Evolutionary conservation across 2,113 vertebrate species (phyloP).

Genomic region (Tetrao urogallus): DNA sequence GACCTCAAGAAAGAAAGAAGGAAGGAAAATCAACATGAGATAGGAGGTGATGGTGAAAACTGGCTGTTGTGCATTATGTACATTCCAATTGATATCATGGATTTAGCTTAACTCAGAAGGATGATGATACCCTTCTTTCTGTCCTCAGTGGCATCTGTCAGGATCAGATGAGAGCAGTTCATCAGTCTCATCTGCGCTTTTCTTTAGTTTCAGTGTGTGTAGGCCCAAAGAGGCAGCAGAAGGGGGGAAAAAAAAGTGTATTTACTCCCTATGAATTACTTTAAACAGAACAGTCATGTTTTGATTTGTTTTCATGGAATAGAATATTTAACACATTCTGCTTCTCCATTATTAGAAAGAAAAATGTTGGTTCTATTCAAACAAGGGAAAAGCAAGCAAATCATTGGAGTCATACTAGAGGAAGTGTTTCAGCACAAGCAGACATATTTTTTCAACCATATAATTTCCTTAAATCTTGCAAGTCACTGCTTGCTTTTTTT

Average conservation of each 20-base stretch:
- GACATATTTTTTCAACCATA: not conserved
- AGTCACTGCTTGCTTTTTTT: not conserved
- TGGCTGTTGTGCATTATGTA: not conserved
- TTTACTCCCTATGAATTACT: not conserved
- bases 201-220: not conserved
- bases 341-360: not conserved
- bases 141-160: not conserved
- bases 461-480: not conserved
- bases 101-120: not conserved
- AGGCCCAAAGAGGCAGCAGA: not conserved
- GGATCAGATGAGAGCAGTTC: not conserved
- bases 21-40: conserved; percentile 29
- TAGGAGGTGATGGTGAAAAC: conserved; percentile 38
- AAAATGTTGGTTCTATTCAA: not conserved
- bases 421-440: not conserved
- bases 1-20: not conserved
- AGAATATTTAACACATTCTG: not conserved
- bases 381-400: not conserved
- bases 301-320: not conserved
- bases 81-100: not conserved
- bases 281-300: not conserved
- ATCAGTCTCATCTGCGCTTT: not conserved
- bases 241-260: not conserved
- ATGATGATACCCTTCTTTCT: not conserved
- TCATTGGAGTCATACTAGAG: not conserved